Percentiles rank a stretch among this genome's conserved stretches.
Evolutionary conservation across 2,888 invertebrate species (phyloP).

Genomic region (Tuberolachnus salignus): DNA sequence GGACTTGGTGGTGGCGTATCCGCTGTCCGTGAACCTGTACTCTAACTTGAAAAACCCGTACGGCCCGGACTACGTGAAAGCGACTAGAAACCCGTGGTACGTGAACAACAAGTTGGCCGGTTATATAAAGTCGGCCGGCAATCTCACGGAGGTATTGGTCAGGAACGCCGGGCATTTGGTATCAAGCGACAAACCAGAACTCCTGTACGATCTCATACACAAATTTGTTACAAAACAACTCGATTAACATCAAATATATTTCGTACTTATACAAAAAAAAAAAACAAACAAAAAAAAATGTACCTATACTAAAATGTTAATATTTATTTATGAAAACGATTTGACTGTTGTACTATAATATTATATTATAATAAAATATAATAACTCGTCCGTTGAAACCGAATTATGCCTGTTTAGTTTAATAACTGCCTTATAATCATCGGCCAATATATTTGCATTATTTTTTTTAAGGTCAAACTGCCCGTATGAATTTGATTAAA

Average conservation of each 20-base stretch:
- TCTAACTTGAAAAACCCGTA: constrained; percentile 73
- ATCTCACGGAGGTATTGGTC: constrained; percentile 76
- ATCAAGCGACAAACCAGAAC: constrained; percentile 78
- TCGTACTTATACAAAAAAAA: too few species aligned
- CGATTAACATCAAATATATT: neutral
- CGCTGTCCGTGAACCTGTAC: constrained; percentile 80
- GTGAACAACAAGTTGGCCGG: constrained; percentile 73
- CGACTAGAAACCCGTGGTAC: constrained; percentile 73
- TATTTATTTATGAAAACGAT: too few species aligned
- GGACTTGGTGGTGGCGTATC: constrained; percentile 89
- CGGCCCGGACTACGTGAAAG: constrained; percentile 70
- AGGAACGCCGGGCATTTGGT: constrained; percentile 84
- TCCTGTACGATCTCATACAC: constrained; percentile 75
- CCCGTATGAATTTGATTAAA: too few species aligned
- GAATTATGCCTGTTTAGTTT: too few species aligned
- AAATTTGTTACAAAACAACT: constrained; percentile 50
- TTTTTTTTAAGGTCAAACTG: too few species aligned
- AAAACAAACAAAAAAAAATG: too few species aligned
- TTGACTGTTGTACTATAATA: too few species aligned
- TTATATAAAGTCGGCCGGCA: constrained; percentile 75
- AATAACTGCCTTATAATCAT: too few species aligned
- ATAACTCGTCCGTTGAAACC: too few species aligned
- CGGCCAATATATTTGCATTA: too few species aligned
- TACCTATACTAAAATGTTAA: too few species aligned
- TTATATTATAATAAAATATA: too few species aligned